These are phyloP conservation scores for Campylomormyrus numenius DNA, from an alignment of 2,113 vertebrate species.

Conservation along the genomic window DNA sequence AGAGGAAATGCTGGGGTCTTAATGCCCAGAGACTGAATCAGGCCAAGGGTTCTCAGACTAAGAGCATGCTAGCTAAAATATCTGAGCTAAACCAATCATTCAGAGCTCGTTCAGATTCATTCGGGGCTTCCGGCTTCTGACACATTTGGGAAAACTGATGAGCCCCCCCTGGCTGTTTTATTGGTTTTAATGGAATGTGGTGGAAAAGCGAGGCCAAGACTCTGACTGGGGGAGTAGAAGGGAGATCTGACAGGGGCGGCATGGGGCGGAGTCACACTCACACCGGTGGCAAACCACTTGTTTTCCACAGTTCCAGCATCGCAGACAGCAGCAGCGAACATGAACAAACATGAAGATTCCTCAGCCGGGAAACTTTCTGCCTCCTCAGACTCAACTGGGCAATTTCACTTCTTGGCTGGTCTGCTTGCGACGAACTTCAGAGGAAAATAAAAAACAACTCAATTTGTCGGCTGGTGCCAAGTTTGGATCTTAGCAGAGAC, in stretches of 20 bases:
- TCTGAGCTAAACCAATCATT: not conserved
- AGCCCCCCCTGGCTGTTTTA: not conserved
- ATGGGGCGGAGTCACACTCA: not conserved
- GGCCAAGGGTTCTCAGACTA: not conserved
- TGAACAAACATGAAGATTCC: not conserved
- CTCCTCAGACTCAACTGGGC: not conserved
- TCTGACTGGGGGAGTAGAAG: not conserved
- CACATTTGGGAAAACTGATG: not conserved
- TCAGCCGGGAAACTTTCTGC: not conserved
- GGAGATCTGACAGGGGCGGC: not conserved
- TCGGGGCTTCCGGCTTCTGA: not conserved
- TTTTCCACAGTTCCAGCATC: not conserved
- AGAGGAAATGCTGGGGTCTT: not conserved
- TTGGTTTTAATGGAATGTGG: not conserved
- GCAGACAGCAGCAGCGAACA: not conserved
- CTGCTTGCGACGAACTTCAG: not conserved
- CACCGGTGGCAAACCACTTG: not conserved
- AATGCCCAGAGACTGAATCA: not conserved
- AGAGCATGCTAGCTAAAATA: not conserved
- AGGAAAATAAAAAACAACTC: not conserved
- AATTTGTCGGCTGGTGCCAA: conserved; percentile 23
- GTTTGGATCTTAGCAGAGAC: conserved; percentile 32
- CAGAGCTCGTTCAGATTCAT: not conserved
- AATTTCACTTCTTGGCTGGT: conserved; percentile 1
- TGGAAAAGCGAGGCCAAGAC: not conserved